Conservation (phyloP, 2,113 vertebrate species). For the Rhombomys opimus region DNA sequence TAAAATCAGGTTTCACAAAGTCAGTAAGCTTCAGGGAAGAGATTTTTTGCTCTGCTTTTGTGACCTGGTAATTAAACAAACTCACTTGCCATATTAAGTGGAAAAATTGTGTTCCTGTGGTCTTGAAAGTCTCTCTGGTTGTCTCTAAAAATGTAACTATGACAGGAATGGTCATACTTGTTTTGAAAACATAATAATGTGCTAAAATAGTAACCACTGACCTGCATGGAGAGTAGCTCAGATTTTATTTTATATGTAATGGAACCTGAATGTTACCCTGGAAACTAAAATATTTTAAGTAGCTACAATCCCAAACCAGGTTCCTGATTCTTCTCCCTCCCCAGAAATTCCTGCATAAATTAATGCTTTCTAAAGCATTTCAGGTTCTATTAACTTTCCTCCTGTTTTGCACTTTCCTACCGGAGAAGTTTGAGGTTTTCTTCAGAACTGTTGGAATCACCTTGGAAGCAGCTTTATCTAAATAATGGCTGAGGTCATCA, state of each 20-base stretch:
- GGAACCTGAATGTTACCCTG: constrained; percentile 59
- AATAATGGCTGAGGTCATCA: constrained; percentile 63
- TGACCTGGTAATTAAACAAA: constrained; percentile 30
- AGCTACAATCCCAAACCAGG: constrained; percentile 49
- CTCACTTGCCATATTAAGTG: neutral
- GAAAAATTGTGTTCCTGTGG: constrained; percentile 18
- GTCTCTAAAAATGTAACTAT: constrained; percentile 62
- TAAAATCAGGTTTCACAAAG: constrained; percentile 48
- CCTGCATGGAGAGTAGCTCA: constrained; percentile 44
- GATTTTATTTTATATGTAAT: constrained; percentile 71
- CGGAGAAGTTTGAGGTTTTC: constrained; percentile 65
- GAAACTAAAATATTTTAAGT: constrained; percentile 73
- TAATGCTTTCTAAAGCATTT: constrained; percentile 73
- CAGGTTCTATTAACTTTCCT: constrained; percentile 79
- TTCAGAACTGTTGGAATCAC: constrained; percentile 72
- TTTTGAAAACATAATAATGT: constrained; percentile 50
- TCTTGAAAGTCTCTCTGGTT: neutral
- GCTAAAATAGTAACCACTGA: constrained; percentile 48
- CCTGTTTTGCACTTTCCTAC: constrained; percentile 67
- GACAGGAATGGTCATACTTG: constrained; percentile 34
- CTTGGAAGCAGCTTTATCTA: constrained; percentile 73
- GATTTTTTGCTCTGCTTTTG: constrained; percentile 53
- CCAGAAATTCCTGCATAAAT: constrained; percentile 64
- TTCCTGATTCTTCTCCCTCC: constrained; percentile 32
- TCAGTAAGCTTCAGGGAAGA: constrained; percentile 2